These are phyloP conservation scores for Cottus gobio DNA, from an alignment of 2,113 vertebrate genomes.

Conservation along the genomic window DNA sequence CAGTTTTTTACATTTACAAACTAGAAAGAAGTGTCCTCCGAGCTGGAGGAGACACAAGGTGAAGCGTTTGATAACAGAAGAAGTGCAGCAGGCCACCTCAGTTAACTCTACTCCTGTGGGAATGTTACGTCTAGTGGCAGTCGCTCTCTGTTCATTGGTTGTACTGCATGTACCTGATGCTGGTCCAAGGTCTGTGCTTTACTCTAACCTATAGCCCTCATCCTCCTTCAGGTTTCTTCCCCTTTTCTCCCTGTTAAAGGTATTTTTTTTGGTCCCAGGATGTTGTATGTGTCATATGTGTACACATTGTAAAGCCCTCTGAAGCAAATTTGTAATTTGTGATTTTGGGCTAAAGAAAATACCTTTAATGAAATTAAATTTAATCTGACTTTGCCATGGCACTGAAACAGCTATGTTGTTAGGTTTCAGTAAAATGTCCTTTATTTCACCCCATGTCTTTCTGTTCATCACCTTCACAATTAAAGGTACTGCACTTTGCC, in stretches of 20 bases:
- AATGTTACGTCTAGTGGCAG: neutral
- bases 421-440: neutral
- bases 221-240: neutral
- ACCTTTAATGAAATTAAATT: too few relatives aligned
- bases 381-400: neutral
- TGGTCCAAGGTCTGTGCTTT: neutral
- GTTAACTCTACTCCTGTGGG: neutral
- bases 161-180: neutral
- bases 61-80: neutral
- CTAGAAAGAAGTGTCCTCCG: slow-evolving; percentile 8
- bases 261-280: too few relatives aligned
- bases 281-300: too few relatives aligned
- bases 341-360: too few relatives aligned
- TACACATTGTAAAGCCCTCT: too few relatives aligned
- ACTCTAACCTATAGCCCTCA: neutral
- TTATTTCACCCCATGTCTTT: neutral
- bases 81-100: neutral
- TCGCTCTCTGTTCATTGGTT: neutral
- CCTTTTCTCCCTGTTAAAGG: too few relatives aligned
- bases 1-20: slow-evolving; percentile 3
- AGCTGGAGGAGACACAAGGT: neutral
- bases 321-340: too few relatives aligned
- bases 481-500: neutral
- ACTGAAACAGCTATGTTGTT: neutral
- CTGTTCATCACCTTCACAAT: neutral